These are phyloP conservation scores for Holacanthella duospinosa DNA, from an alignment of 2,888 invertebrate species.

Conservation along the genomic window DNA sequence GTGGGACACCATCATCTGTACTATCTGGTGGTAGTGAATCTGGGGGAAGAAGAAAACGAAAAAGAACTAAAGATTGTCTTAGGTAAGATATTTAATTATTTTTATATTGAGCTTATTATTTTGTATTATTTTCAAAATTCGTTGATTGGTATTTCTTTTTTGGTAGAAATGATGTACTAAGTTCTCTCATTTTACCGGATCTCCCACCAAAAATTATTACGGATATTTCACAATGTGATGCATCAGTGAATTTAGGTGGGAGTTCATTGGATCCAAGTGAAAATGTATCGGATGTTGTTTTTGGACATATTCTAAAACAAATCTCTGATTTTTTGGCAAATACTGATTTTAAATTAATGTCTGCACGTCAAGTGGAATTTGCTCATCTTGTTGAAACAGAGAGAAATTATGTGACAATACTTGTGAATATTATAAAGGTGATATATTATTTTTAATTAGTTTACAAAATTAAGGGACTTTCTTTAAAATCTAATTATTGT, in stretches of 20 bases:
- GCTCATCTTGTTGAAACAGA: constrained; percentile 92
- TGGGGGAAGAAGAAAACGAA: constrained; percentile 28
- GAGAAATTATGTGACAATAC: constrained; percentile 90
- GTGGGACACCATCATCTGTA: constrained; percentile 14
- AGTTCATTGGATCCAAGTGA: constrained; percentile 31
- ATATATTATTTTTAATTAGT: constrained; percentile 37
- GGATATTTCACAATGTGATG: constrained; percentile 49
- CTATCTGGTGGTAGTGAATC: constrained; percentile 6
- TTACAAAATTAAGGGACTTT: background rate
- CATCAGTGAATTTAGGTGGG: constrained; percentile 27
- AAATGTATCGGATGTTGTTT: constrained; percentile 30
- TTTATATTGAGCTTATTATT: background rate
- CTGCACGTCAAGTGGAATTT: constrained; percentile 70
- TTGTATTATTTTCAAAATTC: too few relatives aligned
- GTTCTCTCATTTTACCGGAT: constrained; percentile 14
- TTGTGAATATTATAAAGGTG: constrained; percentile 84
- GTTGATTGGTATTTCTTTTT: background rate
- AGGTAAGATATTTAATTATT: constrained; percentile 12
- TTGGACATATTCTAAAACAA: constrained; percentile 28
- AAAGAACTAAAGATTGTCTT: constrained; percentile 28
- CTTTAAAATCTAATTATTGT: constrained; percentile 8
- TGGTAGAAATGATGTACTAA: constrained; percentile 7
- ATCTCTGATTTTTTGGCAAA: constrained; percentile 21
- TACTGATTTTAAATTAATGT: constrained; percentile 53
- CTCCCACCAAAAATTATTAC: constrained; percentile 40